Conservation (phyloP, 2,888 invertebrate genomes). For the Halictus ligatus region DNA sequence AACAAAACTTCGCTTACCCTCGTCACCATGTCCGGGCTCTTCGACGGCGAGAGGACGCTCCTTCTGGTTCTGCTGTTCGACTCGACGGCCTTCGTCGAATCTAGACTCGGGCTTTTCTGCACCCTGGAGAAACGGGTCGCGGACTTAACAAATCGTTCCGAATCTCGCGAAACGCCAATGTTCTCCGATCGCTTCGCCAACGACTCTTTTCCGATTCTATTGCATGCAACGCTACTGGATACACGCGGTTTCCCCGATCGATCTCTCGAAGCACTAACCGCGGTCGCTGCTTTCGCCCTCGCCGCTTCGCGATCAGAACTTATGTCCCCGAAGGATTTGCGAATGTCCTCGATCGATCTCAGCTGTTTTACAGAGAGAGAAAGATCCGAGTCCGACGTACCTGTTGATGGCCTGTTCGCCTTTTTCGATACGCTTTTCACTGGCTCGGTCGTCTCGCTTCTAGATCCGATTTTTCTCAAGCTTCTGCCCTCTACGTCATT, state of each 20-base stretch:
- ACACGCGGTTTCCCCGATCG: slow-evolving; percentile 15
- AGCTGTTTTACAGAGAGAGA: slow-evolving; percentile 49
- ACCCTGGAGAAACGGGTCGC: slow-evolving; percentile 68
- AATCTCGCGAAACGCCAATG: slow-evolving; percentile 19
- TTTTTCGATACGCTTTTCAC: neutral
- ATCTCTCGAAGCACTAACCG: slow-evolving; percentile 29
- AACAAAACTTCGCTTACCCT: slow-evolving; percentile 64
- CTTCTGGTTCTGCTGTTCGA: slow-evolving; percentile 63
- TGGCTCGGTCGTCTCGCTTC: neutral
- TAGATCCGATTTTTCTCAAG: neutral
- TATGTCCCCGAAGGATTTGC: slow-evolving; percentile 67
- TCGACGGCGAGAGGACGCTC: slow-evolving; percentile 68
- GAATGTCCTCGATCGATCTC: slow-evolving; percentile 76
- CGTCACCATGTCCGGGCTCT: slow-evolving; percentile 66
- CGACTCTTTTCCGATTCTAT: slow-evolving; percentile 14
- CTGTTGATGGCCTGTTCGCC: slow-evolving; percentile 10
- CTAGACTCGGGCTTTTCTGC: slow-evolving; percentile 75
- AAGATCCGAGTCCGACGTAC: slow-evolving; percentile 24
- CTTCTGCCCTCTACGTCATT: slow-evolving; percentile 20
- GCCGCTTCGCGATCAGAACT: neutral
- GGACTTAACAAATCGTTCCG: slow-evolving; percentile 45
- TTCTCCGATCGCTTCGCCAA: slow-evolving; percentile 23
- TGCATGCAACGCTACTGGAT: slow-evolving; percentile 26
- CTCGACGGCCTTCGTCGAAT: slow-evolving; percentile 65
- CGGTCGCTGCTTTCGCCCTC: slow-evolving; percentile 52